Evolutionary conservation across 2,888 invertebrate genomes (phyloP), one percentile per base, ranked within the genome.

Genomic region (Electrophaes corylata): DNA sequence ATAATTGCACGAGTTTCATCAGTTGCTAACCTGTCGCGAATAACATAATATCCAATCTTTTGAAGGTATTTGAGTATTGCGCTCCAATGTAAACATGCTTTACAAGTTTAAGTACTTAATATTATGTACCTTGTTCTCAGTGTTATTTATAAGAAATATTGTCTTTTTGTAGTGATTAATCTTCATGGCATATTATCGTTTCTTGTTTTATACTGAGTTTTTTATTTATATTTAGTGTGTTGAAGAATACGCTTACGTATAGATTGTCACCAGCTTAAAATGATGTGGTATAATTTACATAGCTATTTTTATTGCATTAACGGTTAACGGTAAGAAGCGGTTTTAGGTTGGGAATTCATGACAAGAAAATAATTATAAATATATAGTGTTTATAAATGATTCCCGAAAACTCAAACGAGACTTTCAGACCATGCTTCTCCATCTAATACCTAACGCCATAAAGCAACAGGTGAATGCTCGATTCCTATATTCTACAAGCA

Each of bases 91-190:
- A 5, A 26, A 26, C 26, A 0, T 23, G 23, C n/a, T n/a, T n/a
- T n/a, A n/a, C 39, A 45, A 19, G 18, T 29, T 45, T 12, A 43
- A 45, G 57, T 60, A 58, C 57, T 62, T 62, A 62, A 55, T 48
- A 48, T 47, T 50, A 44, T 56, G 35, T 58, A 48, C 39, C 41
- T 54, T 60, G 49, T 12, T 29, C 20, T 20, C 12, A 20, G 19
- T 40, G n/a, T 37, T 55, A 54, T 26, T 58, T 52, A 55, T 54
- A 33, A 52, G 44, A 37, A 44, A 35, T 23, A 11, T 40, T 10
- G 20, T 18, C 8, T 53, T 40, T 41, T 54, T 50, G 19, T 46
- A 46, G 35, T 46, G 4, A 12, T 39, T 41, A 33, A 35, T 33
- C 19, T 37, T 45, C 19, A 45, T 20, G 19, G 10, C 29, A 19